Conservation (phyloP, 2,888 invertebrate genomes). For the Osmoderma eremita region DNA sequence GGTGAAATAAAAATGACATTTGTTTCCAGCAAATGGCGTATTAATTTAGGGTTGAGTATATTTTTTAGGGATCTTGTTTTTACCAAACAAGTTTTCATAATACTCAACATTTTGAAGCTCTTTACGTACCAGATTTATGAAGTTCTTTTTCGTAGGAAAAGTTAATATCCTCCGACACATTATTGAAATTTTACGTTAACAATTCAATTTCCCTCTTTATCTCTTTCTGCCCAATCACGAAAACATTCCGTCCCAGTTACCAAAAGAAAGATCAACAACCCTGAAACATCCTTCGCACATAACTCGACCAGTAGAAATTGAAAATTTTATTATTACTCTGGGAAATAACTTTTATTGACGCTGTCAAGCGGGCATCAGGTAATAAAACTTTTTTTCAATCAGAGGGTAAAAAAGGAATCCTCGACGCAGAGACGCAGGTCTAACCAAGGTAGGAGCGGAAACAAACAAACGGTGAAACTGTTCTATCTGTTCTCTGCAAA, state of each 20-base stretch:
- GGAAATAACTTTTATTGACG: constrained; percentile 12
- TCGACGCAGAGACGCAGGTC: background rate
- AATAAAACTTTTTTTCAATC: constrained; percentile 6
- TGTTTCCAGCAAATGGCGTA: too few species aligned
- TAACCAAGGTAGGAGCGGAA: background rate
- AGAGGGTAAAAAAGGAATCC: background rate
- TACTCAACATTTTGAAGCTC: too few species aligned
- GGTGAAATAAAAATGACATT: too few species aligned
- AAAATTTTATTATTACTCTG: constrained; percentile 14
- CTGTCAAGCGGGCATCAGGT: constrained; percentile 1
- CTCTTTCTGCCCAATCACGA: background rate
- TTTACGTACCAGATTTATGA: too few species aligned
- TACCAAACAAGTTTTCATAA: too few species aligned
- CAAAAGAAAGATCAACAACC: background rate
- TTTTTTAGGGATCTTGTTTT: too few species aligned
- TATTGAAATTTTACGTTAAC: background rate
- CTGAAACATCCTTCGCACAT: background rate
- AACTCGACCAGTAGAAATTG: background rate
- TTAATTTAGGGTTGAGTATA: too few species aligned
- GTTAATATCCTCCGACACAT: too few species aligned
- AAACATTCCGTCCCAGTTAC: background rate
- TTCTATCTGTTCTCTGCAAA: constrained; percentile 1
- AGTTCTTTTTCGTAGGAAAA: too few species aligned
- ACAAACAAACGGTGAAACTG: background rate
- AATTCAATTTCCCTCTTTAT: background rate